Evolutionary conservation across 2,888 invertebrate species (phyloP).

Genomic region (Leucophenga maculata): DNA sequence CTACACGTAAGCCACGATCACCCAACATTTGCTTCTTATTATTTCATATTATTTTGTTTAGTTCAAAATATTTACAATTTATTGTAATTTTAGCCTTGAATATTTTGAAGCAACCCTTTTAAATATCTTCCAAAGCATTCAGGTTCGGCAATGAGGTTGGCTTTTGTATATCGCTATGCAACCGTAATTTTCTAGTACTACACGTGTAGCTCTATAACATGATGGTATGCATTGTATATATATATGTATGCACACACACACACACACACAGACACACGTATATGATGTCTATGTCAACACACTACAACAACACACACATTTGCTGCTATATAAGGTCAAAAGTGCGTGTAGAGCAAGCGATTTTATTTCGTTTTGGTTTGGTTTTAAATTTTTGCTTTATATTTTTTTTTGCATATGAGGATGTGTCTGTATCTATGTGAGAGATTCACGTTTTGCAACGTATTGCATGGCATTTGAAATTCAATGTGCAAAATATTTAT

Average conservation of each 20-base stretch:
- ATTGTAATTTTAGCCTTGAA: no score
- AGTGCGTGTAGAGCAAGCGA: conserved; percentile 6
- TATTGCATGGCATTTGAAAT: not conserved
- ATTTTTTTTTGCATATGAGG: not conserved
- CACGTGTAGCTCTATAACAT: conserved; percentile 1
- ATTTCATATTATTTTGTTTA: no score
- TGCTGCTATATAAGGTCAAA: conserved; percentile 1
- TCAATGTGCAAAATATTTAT: not conserved
- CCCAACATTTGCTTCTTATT: no score
- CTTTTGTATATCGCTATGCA: conserved; percentile 24
- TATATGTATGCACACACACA: conserved; percentile 4
- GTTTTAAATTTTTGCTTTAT: not conserved
- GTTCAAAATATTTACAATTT: no score
- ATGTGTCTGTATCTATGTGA: not conserved
- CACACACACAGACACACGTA: not conserved
- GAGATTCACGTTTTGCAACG: not conserved
- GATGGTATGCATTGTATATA: not conserved
- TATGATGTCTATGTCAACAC: conserved; percentile 14
- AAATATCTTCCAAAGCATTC: not conserved
- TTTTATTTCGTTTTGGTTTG: conserved; percentile 2
- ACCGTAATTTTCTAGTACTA: conserved; percentile 21
- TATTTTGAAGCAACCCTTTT: no score
- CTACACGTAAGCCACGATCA: no score
- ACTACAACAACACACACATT: not conserved
- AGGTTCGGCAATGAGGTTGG: conserved; percentile 18